Evolutionary conservation across 2,888 invertebrate genomes (phyloP), one percentile per base, ranked within the genome.

Genomic region (Plebejus melissa): DNA sequence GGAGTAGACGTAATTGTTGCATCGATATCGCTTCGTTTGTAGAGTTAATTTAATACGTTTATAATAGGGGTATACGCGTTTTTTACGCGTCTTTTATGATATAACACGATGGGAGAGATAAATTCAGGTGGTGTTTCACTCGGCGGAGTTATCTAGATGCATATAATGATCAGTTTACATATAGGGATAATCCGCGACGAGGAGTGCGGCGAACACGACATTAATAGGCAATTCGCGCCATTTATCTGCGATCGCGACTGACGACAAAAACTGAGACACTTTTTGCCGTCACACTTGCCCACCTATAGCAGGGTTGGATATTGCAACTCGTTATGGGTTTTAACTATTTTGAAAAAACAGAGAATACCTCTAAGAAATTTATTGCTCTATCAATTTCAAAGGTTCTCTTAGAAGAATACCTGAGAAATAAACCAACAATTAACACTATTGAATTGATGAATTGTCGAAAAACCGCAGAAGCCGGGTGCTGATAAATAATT

Each of bases 241-340:
- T 72, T 72, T 72, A 72, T 72, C 72, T 54, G 46, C 28, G 50
- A 54, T 54, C 50, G 71, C 46, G 71, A 65, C 65, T 13, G 71
- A 46, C 71, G 71, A 41, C 71, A 71, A 71, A 71, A 71, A 71
- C 71, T 71, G 5, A 28, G 28, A 5, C 72, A 72, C 50, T 90
- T 88, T 89, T 90, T 91, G 83, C 87, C 85, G 83, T 83, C 83
- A 84, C 85, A 88, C 84, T 82, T 84, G 86, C 84, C 86, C 88
- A 84, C 89, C 88, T 88, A 88, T 86, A 77, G 77, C 83, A 90
- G 89, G 90, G 90, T 80, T 89, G 86, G 54, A 76, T 0, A 50
- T 70, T 32, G 28, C 70, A 54, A 32, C 54, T 71, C 28, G 72
- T 54, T 54, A 54, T 32, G 32, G 50, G 16, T 54, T 54, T 16